These are phyloP conservation scores for Achatina immaculata DNA, from an alignment of 1,140 invertebrate species.

Conservation along the genomic window DNA sequence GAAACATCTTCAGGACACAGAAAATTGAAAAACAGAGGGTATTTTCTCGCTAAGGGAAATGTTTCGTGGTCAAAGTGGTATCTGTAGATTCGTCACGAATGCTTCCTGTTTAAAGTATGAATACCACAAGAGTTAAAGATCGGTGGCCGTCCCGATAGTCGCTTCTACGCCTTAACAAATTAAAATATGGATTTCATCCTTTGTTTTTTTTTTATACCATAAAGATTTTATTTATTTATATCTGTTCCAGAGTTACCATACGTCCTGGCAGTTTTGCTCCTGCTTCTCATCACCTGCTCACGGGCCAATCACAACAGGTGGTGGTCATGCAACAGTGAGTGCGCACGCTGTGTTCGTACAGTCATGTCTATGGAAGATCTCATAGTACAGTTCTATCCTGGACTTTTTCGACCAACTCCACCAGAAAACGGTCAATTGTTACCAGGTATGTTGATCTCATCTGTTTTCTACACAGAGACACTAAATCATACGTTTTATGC, in stretches of 20 bases:
- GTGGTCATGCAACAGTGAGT: constrained; percentile 40
- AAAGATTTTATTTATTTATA: not conserved
- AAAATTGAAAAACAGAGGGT: no score
- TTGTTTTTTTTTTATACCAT: no score
- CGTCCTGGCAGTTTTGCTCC: not conserved
- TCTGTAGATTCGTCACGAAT: no score
- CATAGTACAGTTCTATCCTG: constrained; percentile 41
- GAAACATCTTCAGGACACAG: no score
- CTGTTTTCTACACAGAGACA: not conserved
- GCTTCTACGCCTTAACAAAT: no score
- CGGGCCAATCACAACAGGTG: constrained; percentile 39
- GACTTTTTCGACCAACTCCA: constrained; percentile 36
- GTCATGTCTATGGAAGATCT: constrained; percentile 41
- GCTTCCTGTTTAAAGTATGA: no score
- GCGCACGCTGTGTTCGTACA: constrained; percentile 35
- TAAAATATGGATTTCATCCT: no score
- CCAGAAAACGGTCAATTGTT: constrained; percentile 7
- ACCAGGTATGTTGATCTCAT: not conserved
- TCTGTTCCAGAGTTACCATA: not conserved
- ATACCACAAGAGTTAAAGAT: no score
- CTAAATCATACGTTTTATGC: no score
- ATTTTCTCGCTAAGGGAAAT: no score
- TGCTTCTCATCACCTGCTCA: not conserved
- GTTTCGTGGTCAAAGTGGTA: no score
- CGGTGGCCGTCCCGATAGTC: no score